Percentiles rank a stretch among this genome's conserved stretches.
Conservation (phyloP, 2,888 invertebrate species). For the Drosophila percnosoma region DNA sequence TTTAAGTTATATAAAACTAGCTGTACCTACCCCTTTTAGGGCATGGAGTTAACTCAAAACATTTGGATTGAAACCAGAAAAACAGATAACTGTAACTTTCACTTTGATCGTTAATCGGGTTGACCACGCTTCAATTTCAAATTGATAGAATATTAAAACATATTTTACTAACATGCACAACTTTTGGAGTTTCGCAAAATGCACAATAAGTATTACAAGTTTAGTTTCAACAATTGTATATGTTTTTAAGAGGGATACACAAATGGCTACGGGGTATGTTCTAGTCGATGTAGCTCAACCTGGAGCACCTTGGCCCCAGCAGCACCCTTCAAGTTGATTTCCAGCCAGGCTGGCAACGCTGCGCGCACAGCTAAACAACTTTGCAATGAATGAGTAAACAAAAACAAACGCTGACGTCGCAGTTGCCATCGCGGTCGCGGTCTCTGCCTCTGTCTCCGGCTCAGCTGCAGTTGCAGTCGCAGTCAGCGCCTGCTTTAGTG, state of each 20-base stretch:
- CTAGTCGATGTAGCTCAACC: not conserved
- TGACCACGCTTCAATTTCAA: too few species aligned
- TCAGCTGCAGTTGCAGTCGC: slow-evolving; percentile 11
- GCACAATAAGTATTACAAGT: not conserved
- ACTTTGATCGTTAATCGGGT: not conserved
- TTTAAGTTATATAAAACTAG: not conserved
- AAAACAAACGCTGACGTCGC: slow-evolving; percentile 71
- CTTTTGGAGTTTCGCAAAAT: not conserved
- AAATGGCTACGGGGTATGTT: not conserved
- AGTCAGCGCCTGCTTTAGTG: slow-evolving; percentile 11
- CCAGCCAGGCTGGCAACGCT: slow-evolving; percentile 57
- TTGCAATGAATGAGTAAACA: slow-evolving; percentile 78
- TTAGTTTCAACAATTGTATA: not conserved
- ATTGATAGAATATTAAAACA: not conserved
- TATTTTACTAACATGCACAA: not conserved
- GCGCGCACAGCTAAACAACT: slow-evolving; percentile 73
- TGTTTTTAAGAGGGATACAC: not conserved
- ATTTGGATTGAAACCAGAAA: not conserved
- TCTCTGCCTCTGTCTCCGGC: not conserved
- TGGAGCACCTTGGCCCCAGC: slow-evolving; percentile 24
- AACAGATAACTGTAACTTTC: not conserved
- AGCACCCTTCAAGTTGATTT: slow-evolving; percentile 27
- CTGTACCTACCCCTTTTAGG: not conserved
- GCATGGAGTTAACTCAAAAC: not conserved
- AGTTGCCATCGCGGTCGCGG: slow-evolving; percentile 27